phyloP scores from a whole-genome alignment of 2,797 vertebrate genomes.

The Microchirus variegatus region DNA sequence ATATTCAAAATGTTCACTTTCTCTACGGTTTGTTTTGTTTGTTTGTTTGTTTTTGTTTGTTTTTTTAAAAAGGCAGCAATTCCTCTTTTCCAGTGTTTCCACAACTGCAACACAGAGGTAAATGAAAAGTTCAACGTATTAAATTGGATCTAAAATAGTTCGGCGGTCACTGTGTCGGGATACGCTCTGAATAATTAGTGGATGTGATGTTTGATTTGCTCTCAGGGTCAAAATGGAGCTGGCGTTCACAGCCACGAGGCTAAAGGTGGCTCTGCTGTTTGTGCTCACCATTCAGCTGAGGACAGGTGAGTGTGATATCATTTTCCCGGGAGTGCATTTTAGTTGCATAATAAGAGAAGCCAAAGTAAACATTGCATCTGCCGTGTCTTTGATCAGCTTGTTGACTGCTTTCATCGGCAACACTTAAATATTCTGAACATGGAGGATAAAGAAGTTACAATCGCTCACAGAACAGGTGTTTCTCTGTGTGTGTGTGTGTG shows the following conservation, averaged over 20 bases:
- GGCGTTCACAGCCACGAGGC: slow-evolving; percentile 18
- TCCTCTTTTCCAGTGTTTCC: neutral
- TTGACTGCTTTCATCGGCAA: neutral
- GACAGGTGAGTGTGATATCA: slow-evolving; percentile 71
- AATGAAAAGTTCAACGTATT: neutral
- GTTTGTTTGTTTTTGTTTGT: neutral
- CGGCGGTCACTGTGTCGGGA: slow-evolving; percentile 1
- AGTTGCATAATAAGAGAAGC: neutral
- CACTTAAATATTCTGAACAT: neutral
- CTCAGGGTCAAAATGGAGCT: slow-evolving; percentile 59
- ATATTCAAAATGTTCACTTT: neutral
- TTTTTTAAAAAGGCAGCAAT: too few relatives aligned
- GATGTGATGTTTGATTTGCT: slow-evolving; percentile 5
- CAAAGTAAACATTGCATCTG: neutral
- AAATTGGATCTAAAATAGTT: too few relatives aligned
- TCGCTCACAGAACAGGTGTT: slow-evolving; percentile 5
- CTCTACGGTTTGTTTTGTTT: neutral
- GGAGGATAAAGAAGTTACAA: neutral
- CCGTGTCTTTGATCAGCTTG: neutral
- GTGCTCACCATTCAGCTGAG: slow-evolving; percentile 48
- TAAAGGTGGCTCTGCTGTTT: slow-evolving; percentile 52
- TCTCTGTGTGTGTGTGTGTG: too few relatives aligned
- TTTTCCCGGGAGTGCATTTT: neutral
- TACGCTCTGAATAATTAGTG: neutral
- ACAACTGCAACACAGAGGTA: neutral